Base-by-base conservation (phyloP, 2,888 invertebrate species). In the Chrysotoxum bicinctum region DNA sequence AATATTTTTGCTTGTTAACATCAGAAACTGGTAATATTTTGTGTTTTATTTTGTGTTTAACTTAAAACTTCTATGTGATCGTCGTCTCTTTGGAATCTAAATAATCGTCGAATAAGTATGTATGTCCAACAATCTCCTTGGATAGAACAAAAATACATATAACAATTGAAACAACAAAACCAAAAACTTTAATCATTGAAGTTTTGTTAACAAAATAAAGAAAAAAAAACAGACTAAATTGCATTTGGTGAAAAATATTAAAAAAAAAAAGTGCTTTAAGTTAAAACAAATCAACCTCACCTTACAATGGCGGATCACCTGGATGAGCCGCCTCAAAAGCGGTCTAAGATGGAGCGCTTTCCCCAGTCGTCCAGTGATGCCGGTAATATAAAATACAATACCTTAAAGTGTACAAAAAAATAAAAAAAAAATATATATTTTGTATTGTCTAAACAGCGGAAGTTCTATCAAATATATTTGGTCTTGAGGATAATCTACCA, bases 321-420 rank as follows among this genome's bases (percentile, higher is more conserved):
- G 93, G 97, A 97, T 94, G 98, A 98, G 94, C 98, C 98, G 95
- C 97, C 98, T 93, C 97, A 96, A 92, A 98, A 98, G 95, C 96
- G 98, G 95, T 96, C 96, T 92, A 98, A 98, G 94, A 95, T 98
- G 89, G 87, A 88, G 52, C 78, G 87, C 48, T 87, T 87, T 79
- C 85, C 84, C 35, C 87, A 84, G 79, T 81, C 88, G 64, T 80
- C 85, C 74, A 86, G 87, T 73, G 91, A 90, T 89, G 87, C 90
- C 87, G 88, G 90, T 90, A 87, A 37, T 37, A 12, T 6, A 14
- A 35, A 56, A 32, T 35, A 12, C 6, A 35, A 14, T 35, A 5
- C 8, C 0, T 23, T 48, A 1, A 21, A 50, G n/a, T n/a, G n/a
- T n/a, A 23, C 8, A 89, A 89, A 75, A 66, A 81, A 56, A 32